Percentiles rank a stretch among this genome's conserved stretches.
Evolutionary conservation across 2,888 invertebrate species (phyloP).

Genomic region (Ichneumon xanthorius): DNA sequence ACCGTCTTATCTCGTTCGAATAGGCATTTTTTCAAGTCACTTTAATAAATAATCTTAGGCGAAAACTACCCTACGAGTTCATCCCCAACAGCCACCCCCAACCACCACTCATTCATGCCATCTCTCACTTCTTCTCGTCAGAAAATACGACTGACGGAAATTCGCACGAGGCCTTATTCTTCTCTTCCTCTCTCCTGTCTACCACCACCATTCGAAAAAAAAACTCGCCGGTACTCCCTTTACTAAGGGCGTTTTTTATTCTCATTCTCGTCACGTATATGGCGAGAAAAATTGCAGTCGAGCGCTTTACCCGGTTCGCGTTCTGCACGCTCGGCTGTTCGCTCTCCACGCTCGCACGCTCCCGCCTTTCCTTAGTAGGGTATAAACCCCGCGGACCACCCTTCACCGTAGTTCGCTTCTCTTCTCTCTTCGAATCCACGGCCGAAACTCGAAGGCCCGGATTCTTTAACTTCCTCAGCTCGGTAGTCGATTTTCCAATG

Average conservation of each 20-base stretch:
- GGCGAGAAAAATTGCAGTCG: constrained; percentile 85
- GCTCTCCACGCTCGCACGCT: constrained; percentile 64
- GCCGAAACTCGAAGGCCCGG: not conserved
- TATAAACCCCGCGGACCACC: constrained; percentile 50
- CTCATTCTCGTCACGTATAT: constrained; percentile 84
- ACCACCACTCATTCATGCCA: constrained; percentile 60
- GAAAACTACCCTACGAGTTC: constrained; percentile 78
- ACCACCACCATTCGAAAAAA: constrained; percentile 1
- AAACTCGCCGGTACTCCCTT: constrained; percentile 61
- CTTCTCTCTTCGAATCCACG: constrained; percentile 47
- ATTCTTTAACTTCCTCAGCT: constrained; percentile 11
- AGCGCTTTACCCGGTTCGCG: constrained; percentile 84
- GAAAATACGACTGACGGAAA: constrained; percentile 64
- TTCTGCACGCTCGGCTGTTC: constrained; percentile 82
- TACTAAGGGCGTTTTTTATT: constrained; percentile 66
- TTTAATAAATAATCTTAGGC: constrained; percentile 62
- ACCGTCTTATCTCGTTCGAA: constrained; percentile 10
- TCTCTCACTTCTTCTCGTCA: constrained; percentile 49
- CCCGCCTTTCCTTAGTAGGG: constrained; percentile 64
- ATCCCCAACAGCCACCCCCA: constrained; percentile 47
- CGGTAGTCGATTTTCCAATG: constrained; percentile 14
- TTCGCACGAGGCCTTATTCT: constrained; percentile 68
- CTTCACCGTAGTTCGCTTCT: constrained; percentile 29
- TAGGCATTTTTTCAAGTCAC: constrained; percentile 23
- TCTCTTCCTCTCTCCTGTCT: constrained; percentile 66